Base-by-base conservation (phyloP, 2,113 vertebrate genomes). In the Larimichthys crocea region DNA sequence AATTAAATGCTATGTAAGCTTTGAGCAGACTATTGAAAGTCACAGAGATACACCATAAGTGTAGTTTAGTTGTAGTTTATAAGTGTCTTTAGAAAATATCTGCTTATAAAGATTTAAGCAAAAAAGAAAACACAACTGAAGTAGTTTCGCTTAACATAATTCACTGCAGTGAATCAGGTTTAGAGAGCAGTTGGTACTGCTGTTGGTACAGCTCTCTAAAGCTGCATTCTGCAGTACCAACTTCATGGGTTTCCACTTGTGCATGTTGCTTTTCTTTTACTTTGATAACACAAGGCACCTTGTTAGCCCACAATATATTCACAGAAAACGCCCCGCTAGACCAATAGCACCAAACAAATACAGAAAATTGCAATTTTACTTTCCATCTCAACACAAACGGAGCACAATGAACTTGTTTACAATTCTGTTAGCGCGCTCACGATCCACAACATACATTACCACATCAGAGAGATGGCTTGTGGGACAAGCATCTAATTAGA, bases 401-500 rank as follows among this genome's bases (percentile, higher is more conserved):
- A 55, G 61, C 62, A 80, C 76, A 89, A 73, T 83, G 52, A 68
- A 44, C 48, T 82, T 89, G 85, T 84, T 91, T 86, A 77, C 79
- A 63, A 68, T 76, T 73, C 52, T 68, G 86, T 60, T 66, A 12
- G 76, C 69, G 55, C 15, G 60, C 63, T 68, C 46, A 74, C 19
- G 3, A 86, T 76, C 66, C 79, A 79, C 68, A 81, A 72, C 79
- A 69, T 40, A 82, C 70, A 83, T 92, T 89, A 84, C 48, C 82
- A 86, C 85, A 86, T 90, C 87, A 86, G 80, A 89, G 83, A 79
- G 66, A 68, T 75, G 61, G 81, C 70, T 79, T 84, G 79, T 86
- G 83, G 85, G 86, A 84, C 80, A 86, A 79, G 76, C n/a, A 80
- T 48, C 79, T 90, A 89, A 89, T 92, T 90, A 90, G 82, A 76